Percentiles rank a stretch among this genome's conserved stretches.
phyloP scores from a whole-genome alignment of 2,888 invertebrate species.

The Cryptocephalus primarius region DNA sequence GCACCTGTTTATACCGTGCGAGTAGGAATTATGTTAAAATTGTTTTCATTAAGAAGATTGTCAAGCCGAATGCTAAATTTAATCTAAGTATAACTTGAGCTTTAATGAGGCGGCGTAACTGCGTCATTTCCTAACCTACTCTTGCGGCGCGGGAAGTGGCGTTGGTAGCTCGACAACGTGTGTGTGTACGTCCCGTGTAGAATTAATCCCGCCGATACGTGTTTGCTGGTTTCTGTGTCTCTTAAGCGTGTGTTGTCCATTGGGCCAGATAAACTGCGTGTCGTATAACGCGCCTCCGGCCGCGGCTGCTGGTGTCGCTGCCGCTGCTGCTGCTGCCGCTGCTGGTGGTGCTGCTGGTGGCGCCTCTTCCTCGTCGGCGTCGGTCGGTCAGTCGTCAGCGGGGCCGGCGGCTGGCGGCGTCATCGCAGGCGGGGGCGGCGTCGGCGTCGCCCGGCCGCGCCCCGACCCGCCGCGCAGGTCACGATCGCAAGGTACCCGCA shows the following conservation, averaged over 20 bases:
- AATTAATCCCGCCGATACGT: too few species aligned
- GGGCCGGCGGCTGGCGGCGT: slow-evolving; percentile 7
- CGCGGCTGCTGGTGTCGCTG: slow-evolving; percentile 37
- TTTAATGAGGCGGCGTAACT: too few species aligned
- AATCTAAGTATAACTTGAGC: too few species aligned
- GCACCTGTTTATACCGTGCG: too few species aligned
- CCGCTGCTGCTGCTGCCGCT: slow-evolving; percentile 24
- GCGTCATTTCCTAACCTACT: too few species aligned
- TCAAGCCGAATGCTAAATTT: too few species aligned
- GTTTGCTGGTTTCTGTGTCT: too few species aligned
- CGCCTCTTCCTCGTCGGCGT: slow-evolving; percentile 5
- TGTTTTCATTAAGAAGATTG: too few species aligned
- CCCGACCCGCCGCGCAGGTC: slow-evolving; percentile 63
- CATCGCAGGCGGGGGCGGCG: slow-evolving; percentile 4
- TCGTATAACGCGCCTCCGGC: slow-evolving; percentile 53
- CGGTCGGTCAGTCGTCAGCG: slow-evolving; percentile 2
- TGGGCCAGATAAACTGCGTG: slow-evolving; percentile 65
- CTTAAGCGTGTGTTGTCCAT: slow-evolving; percentile 17
- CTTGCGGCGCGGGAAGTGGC: too few species aligned
- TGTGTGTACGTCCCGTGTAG: too few species aligned
- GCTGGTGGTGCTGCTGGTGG: not conserved
- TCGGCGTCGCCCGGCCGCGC: slow-evolving; percentile 29
- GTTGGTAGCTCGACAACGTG: too few species aligned
- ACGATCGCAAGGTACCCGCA: slow-evolving; percentile 91
- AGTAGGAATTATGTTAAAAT: too few species aligned